Evolutionary conservation across 2,113 vertebrate genomes (phyloP).

Genomic region (Sebastes schlegelii): DNA sequence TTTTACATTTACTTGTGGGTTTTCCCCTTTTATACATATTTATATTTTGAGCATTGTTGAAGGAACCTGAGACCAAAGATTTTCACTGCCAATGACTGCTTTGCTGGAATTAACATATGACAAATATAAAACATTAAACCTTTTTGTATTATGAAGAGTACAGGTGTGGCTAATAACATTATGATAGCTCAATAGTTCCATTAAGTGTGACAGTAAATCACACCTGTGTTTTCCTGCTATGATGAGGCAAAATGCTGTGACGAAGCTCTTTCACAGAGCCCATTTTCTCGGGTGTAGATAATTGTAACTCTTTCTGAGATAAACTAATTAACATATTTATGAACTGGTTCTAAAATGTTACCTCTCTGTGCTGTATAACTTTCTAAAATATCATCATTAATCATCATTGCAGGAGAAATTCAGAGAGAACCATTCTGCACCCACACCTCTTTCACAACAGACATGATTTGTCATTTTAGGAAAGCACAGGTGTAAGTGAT

Average conservation of each 20-base stretch:
- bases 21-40: no score
- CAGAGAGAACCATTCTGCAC: background rate
- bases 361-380: background rate
- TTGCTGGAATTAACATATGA: no score
- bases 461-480: background rate
- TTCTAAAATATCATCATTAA: background rate
- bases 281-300: background rate
- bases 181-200: background rate
- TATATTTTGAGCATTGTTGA: no score
- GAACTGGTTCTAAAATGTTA: background rate
- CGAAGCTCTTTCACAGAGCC: background rate
- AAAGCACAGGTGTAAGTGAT: background rate
- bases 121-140: no score
- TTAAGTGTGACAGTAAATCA: background rate
- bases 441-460: background rate
- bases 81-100: no score
- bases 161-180: background rate
- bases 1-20: no score
- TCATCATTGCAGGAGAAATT: background rate
- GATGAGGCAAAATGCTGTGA: background rate
- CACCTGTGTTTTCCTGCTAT: background rate
- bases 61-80: no score
- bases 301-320: background rate
- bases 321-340: background rate
- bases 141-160: background rate